Percentiles rank a stretch among this genome's conserved stretches.
Conservation (phyloP, 2,888 invertebrate species). For the Atethmia centrago region DNA sequence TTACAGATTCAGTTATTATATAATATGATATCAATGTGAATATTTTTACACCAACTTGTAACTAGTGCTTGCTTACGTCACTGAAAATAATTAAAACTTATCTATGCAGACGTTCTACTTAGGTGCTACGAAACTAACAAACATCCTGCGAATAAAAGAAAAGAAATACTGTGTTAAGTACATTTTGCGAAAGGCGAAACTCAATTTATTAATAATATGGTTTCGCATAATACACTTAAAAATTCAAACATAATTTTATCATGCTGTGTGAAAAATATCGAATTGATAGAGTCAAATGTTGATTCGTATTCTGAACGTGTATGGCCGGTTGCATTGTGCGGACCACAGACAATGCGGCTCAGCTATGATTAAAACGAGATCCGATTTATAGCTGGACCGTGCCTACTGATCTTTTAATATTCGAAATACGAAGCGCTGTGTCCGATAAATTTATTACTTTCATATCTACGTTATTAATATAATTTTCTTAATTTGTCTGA, state of each 20-base stretch:
- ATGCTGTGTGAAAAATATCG: constrained; percentile 21
- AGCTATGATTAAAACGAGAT: constrained; percentile 60
- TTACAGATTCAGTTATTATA: constrained; percentile 2
- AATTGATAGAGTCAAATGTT: constrained; percentile 34
- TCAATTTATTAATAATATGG: constrained; percentile 6
- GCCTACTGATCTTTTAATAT: constrained; percentile 54
- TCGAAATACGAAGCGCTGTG: constrained; percentile 17
- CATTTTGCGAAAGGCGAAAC: constrained; percentile 4
- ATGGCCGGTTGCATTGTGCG: constrained; percentile 53
- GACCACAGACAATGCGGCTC: constrained; percentile 44
- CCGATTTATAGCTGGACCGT: constrained; percentile 55
- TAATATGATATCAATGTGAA: constrained; percentile 1
- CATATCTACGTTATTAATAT: too few species aligned
- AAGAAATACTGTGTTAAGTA: constrained; percentile 2
- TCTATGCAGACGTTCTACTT: constrained; percentile 54
- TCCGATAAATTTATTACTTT: too few species aligned
- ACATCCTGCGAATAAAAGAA: constrained; percentile 2
- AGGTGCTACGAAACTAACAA: constrained; percentile 16
- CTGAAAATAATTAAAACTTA: constrained; percentile 47
- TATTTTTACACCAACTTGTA: not conserved
- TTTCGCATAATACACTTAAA: not conserved
- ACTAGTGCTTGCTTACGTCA: not conserved
- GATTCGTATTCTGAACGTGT: constrained; percentile 50
- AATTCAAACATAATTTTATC: constrained; percentile 6
- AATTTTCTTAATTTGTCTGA: too few species aligned